A percentile compares a stretch with the other conserved stretches of the same genome.
phyloP scores from a whole-genome alignment of 2,797 vertebrate genomes.

The Brachyrhaphis roseni region DNA sequence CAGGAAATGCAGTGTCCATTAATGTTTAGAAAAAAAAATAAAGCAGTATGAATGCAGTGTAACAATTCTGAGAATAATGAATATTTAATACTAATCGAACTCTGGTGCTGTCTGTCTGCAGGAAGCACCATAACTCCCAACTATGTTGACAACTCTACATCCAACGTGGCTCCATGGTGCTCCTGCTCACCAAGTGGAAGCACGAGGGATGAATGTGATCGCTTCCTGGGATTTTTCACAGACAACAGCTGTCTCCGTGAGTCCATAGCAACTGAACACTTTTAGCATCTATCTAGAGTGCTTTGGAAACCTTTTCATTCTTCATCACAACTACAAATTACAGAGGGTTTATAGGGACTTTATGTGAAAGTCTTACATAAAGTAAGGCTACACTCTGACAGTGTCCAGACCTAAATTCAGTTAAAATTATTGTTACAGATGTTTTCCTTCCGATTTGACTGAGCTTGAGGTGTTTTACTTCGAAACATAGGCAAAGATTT shows the following conservation, averaged over 20 bases:
- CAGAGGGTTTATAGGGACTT: background rate
- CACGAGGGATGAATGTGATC: slow-evolving; percentile 86
- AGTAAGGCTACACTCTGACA: background rate
- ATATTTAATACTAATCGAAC: slow-evolving; percentile 64
- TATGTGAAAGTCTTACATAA: background rate
- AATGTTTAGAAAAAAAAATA: slow-evolving; percentile 41
- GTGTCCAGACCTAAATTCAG: background rate
- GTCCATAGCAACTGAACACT: slow-evolving; percentile 41
- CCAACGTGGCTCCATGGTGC: slow-evolving; percentile 94
- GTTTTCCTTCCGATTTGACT: background rate
- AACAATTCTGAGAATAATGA: slow-evolving; percentile 46
- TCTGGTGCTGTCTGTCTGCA: slow-evolving; percentile 66
- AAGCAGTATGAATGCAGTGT: slow-evolving; percentile 26
- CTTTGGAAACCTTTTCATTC: background rate
- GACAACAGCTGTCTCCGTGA: slow-evolving; percentile 93
- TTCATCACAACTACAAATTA: background rate
- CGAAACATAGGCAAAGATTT: background rate
- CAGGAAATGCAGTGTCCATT: slow-evolving; percentile 36
- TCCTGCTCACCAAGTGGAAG: slow-evolving; percentile 90
- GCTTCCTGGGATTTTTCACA: slow-evolving; percentile 88
- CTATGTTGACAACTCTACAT: slow-evolving; percentile 93
- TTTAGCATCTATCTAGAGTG: background rate
- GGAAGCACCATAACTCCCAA: slow-evolving; percentile 95
- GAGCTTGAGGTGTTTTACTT: background rate
- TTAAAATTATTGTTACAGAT: background rate